Conservation (phyloP, 2,113 vertebrate genomes). For the cattle (Bos taurus) region ARS-UCD2.0 NC_037347.1:67080001-67080500, state of each 20-base stretch:
- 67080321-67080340: not conserved
- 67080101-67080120: too few relatives aligned
- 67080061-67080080: rapidly evolving
- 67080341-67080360: not conserved
- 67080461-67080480: not conserved
- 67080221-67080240: not conserved
- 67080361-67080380: not conserved
- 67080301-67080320: not conserved
- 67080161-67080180: rapidly evolving
- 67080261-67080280: not conserved
- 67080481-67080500: too few relatives aligned
- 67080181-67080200: not conserved
- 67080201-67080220: too few relatives aligned
- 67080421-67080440: not conserved
- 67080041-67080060: not conserved
- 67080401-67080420: not conserved
- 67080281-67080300: not conserved
- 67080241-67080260: not conserved
- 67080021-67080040: not conserved
- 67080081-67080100: too few relatives aligned
- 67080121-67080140: too few relatives aligned
- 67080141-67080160: too few relatives aligned
- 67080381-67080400: not conserved
- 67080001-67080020: not conserved
- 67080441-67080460: not conserved